Percentiles rank a stretch among this genome's conserved stretches.
Evolutionary conservation across 2,113 vertebrate genomes (phyloP).

Genomic region (Gasterosteus aculeatus): DNA sequence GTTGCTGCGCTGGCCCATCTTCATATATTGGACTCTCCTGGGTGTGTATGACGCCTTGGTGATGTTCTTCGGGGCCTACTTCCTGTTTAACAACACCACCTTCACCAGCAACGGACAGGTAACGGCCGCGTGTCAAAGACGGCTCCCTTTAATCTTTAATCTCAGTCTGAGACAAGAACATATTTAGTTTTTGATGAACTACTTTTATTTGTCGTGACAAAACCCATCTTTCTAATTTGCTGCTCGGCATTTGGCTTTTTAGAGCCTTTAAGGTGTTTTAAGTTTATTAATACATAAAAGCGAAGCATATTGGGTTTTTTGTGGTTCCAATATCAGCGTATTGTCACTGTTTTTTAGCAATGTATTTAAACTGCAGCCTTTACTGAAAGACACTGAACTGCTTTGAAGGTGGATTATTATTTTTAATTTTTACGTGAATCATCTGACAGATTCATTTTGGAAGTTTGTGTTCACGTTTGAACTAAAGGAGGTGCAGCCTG

Average conservation of each 20-base stretch:
- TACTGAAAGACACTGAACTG: background rate
- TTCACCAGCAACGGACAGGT: constrained; percentile 98
- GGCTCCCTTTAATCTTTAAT: background rate
- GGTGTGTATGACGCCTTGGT: constrained; percentile 93
- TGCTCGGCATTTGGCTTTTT: background rate
- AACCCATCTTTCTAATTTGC: background rate
- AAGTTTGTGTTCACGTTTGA: background rate
- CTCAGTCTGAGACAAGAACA: background rate
- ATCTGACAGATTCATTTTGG: background rate
- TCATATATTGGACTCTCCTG: constrained; percentile 95
- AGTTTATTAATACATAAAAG: background rate
- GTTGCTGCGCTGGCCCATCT: constrained; percentile 89
- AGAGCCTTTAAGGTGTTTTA: background rate
- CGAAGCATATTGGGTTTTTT: background rate
- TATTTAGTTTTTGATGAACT: background rate
- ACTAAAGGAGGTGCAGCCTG: background rate
- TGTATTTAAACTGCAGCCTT: background rate
- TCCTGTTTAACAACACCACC: constrained; percentile 93
- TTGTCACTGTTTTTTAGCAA: background rate
- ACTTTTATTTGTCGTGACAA: background rate
- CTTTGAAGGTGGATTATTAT: background rate
- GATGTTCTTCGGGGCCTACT: constrained; percentile 98
- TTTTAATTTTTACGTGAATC: background rate
- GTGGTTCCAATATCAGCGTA: background rate
- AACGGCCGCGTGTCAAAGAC: constrained; percentile 27